Evolutionary conservation across 2,113 vertebrate species (phyloP).

Genomic region (Cheirogaleus medius): DNA sequence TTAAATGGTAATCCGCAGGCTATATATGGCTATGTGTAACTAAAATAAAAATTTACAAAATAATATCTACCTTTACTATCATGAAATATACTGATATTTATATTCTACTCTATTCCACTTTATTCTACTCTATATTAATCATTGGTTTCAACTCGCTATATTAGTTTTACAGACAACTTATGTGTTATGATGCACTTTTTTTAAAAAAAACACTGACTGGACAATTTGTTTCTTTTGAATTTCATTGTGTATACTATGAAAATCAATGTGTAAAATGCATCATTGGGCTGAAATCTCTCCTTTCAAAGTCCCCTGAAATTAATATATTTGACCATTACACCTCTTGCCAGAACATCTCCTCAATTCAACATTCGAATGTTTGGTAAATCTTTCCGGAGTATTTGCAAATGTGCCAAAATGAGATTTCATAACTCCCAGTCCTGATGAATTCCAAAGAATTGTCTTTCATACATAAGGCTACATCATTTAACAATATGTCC

Average conservation of each 20-base stretch:
- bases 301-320: constrained; percentile 12
- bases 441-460: constrained; percentile 48
- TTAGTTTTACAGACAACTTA: neutral
- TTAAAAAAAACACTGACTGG: neutral
- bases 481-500: constrained; percentile 54
- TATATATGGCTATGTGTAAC: neutral
- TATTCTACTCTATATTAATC: neutral
- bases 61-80: neutral
- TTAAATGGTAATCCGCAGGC: neutral
- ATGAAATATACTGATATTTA: neutral
- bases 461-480: constrained; percentile 15
- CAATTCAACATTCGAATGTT: constrained; percentile 47
- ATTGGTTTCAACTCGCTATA: neutral
- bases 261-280: neutral
- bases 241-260: neutral
- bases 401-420: constrained; percentile 25
- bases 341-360: constrained; percentile 10
- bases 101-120: neutral
- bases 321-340: neutral
- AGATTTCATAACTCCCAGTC: constrained; percentile 14
- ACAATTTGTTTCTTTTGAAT: neutral
- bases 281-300: neutral
- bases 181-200: neutral
- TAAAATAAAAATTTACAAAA: constrained; percentile 31
- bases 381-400: constrained; percentile 6